Base-by-base conservation (phyloP, 2,113 vertebrate species). In the Odocoileus virginianus region DNA sequence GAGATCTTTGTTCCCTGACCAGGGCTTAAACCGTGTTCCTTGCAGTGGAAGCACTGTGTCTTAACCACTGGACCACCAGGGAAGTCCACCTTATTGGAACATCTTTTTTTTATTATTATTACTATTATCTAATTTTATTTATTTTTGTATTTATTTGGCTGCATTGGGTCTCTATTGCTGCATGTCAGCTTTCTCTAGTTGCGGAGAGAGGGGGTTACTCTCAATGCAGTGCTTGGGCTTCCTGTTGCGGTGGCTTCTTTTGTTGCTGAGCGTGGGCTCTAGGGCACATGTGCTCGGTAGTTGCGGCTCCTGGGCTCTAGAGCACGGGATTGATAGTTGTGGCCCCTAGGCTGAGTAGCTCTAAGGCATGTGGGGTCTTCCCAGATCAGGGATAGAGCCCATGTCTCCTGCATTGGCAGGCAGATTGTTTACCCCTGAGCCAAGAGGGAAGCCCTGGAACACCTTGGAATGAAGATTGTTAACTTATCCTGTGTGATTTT, bases 251-350 rank as follows among this genome's bases (percentile, higher is more conserved):
- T 3, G 36, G 36, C 23, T 27, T 43, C 36, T 76, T 43, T 27
- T 27, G 71, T 27, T 76, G 71, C 36, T 25, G 67, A 40, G 5
- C 19, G 0, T 23, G n/a, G 4, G 2, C 64, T 36, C n/a, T 5
- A 71, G 64, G n/a, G n/a, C n/a, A 36, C 8, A 8, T 45, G 45
- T 45, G 45, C 45, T 45, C 45, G 1, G 45, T 7, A 45, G 45
- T 45, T 45, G 45, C 7, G 7, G 45, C 45, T 45, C 45, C 45
- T 45, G 7, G 45, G 0, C 64, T 36, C 33, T 5, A 67, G 64
- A 19, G 17, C n/a, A 19, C 3, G 0, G 64, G 36, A 11, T 1
- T 25, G 11, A 25, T 25, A 40, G 6, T 40, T 74, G 67, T 40
- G 21, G 67, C 36, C 11, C 67, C n/a, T 21, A 25, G 21, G 71